phyloP scores from a whole-genome alignment of 1,140 invertebrate species.

The Anthonomus grandis region DNA sequence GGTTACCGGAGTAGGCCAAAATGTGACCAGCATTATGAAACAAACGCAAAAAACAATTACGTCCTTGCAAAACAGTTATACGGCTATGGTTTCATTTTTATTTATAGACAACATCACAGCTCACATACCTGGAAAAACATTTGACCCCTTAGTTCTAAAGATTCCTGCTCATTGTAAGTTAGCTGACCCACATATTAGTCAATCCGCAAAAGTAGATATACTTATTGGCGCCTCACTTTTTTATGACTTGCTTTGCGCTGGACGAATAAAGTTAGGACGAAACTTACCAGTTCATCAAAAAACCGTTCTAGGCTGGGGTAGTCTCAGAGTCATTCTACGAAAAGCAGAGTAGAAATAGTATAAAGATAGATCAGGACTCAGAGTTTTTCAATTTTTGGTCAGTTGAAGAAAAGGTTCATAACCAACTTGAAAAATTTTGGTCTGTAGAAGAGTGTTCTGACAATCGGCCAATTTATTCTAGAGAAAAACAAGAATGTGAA shows the following conservation, averaged over 20 bases:
- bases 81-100: neutral
- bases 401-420: neutral
- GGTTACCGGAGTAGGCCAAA: constrained; percentile 5
- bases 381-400: neutral
- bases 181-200: constrained; percentile 34
- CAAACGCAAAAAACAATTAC: neutral
- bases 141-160: constrained; percentile 4
- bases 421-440: constrained; percentile 21
- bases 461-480: neutral
- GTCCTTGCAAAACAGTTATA: constrained; percentile 3
- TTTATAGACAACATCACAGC: constrained; percentile 10
- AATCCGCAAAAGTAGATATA: constrained; percentile 19
- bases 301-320: constrained; percentile 33
- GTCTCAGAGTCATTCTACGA: constrained; percentile 2
- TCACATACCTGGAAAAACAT: neutral
- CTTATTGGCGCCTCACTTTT: constrained; percentile 24
- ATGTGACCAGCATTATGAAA: neutral
- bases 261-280: constrained; percentile 15
- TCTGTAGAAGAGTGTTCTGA: constrained; percentile 11
- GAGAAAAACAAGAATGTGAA: constrained; percentile 21
- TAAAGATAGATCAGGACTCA: neutral
- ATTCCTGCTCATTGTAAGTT: constrained; percentile 21
- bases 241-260: no score
- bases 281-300: constrained; percentile 26
- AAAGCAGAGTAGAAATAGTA: neutral